Evolutionary conservation across 2,797 vertebrate genomes (phyloP), one percentile per base, ranked within the genome.

Genomic region (Ispidina picta): DNA sequence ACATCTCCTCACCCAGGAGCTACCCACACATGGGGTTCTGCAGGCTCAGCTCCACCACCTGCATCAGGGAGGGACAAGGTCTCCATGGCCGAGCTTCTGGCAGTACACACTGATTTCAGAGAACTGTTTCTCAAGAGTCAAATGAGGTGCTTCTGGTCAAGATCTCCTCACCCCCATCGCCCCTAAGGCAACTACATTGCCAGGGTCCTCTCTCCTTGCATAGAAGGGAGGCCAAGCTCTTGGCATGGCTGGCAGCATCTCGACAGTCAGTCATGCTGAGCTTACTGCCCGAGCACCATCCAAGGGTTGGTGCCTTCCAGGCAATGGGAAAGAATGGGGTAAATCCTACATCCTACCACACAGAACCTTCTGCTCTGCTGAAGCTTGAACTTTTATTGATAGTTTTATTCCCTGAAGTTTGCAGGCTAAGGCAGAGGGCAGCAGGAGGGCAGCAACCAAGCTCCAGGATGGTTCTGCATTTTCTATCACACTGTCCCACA

Each of bases 21-120:
- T 60, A 7, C 7, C 18, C n/a, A 1, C 7, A 23, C 59, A 9
- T 35, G 12, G 5, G n/a, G n/a, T 16, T 5, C 46, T 4, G 1
- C 18, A 13, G 46, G 56, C 54, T 52, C 73, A 62, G 58, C 44
- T 66, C 72, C 48, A 15, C 12, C 52, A 6, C 31, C 51, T 5
- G 29, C 46, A 13, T 23, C 62, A 60, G 51, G 22, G 46, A 8
- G 51, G 21, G 46, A 8, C 37, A 8, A 51, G 63, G 69, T 41
- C 43, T 62, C 65, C 60, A 5, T 31, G 35, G 80, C 72, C 0
- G 1, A 83, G 80, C 73, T 93, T 77, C 88, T 88, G 89, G 92
- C 86, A 64, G 37, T 69, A 74, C 25, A 5, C 49, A 5, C 0
- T 0, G 3, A 31, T 60, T 60, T 63, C 70, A 58, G 1, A 1